A percentile compares a stretch with the other conserved stretches of the same genome.
These are phyloP conservation scores for Peromyscus californicus DNA, from an alignment of 2,113 vertebrate genomes.

Conservation along the genomic window DNA sequence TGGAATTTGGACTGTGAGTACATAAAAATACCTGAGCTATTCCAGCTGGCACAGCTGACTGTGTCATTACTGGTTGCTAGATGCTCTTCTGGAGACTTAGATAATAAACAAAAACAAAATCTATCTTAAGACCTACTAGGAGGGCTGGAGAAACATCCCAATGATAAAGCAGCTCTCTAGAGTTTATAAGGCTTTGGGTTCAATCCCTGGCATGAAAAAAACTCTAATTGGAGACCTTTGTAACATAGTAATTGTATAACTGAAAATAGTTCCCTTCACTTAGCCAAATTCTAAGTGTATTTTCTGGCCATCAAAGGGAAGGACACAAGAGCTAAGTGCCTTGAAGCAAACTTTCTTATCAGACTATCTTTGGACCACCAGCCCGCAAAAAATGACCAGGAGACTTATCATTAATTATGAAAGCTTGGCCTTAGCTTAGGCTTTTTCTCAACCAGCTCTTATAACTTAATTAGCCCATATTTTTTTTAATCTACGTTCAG, in stretches of 20 bases:
- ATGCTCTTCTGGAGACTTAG: not conserved
- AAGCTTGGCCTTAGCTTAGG: not conserved
- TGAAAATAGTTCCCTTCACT: not conserved
- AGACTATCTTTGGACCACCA: not conserved
- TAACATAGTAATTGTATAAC: not conserved
- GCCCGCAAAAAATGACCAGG: not conserved
- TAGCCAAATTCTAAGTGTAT: constrained; percentile 30
- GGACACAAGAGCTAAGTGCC: not conserved
- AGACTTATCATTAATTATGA: not conserved
- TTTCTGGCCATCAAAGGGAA: not conserved
- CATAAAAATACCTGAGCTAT: not conserved
- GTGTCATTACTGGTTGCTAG: not conserved
- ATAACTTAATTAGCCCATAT: not conserved
- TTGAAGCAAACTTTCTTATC: not conserved
- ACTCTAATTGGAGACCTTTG: not conserved
- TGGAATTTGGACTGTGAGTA: not conserved
- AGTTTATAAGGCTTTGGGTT: not conserved
- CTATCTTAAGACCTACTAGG: not conserved
- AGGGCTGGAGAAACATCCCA: not conserved
- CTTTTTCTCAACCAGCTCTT: not conserved
- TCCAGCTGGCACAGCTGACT: not conserved
- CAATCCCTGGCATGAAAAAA: not conserved
- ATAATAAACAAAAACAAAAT: constrained; percentile 5
- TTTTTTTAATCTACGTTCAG: not conserved
- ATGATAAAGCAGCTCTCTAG: not conserved